These are phyloP conservation scores for Lagodon rhomboides DNA, from an alignment of 2,797 vertebrate species.

Conservation along the genomic window DNA sequence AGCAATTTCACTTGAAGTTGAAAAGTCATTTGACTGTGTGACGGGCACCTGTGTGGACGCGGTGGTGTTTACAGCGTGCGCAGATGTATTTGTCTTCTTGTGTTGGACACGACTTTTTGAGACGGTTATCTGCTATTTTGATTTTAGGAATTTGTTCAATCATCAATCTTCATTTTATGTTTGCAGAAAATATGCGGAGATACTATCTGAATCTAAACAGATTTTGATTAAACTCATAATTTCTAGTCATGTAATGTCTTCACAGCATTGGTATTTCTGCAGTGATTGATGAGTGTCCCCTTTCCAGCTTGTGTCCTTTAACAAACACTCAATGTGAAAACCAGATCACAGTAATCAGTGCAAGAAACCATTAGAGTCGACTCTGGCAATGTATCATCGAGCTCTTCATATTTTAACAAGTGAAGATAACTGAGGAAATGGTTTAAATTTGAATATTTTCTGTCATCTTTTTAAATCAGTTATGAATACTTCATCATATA, in stretches of 20 bases:
- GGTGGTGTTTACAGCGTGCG: slow-evolving; percentile 34
- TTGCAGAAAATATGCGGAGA: slow-evolving; percentile 12
- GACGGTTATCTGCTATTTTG: slow-evolving; percentile 6
- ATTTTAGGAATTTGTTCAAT: background rate
- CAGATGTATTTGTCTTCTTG: slow-evolving; percentile 37
- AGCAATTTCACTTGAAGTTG: slow-evolving; percentile 83
- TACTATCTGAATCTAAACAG: background rate
- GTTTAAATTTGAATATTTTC: background rate
- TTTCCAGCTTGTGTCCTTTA: slow-evolving; percentile 15
- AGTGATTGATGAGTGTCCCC: slow-evolving; percentile 21
- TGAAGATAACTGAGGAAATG: background rate
- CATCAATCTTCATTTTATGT: slow-evolving; percentile 12
- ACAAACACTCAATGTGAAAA: slow-evolving; percentile 9
- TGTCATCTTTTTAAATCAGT: background rate
- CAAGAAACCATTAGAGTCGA: background rate
- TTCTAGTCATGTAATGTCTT: slow-evolving; percentile 2
- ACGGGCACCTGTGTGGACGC: slow-evolving; percentile 61
- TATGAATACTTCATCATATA: background rate
- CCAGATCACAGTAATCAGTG: background rate
- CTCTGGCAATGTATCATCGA: background rate
- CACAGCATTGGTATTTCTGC: background rate
- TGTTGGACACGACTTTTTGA: slow-evolving; percentile 14
- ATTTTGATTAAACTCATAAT: background rate
- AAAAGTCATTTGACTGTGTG: slow-evolving; percentile 80
- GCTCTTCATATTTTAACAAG: background rate